Evolutionary conservation across 2,888 invertebrate genomes (phyloP), one percentile per base, ranked within the genome.

Genomic region (Drosophila dives): DNA sequence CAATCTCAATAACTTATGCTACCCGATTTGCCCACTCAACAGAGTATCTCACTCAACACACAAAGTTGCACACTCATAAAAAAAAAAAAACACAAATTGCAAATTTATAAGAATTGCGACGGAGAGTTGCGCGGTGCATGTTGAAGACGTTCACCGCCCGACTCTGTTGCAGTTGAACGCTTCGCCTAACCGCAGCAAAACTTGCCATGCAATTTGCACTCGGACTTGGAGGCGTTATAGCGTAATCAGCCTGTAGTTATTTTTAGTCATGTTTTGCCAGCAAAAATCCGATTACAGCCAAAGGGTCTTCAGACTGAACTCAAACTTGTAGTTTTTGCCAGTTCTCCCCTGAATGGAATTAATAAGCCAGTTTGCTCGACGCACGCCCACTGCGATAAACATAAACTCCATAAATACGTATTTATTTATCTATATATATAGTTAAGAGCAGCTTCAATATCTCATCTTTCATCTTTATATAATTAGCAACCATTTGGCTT

Each of bases 201-300:
- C 36, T 48, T 32, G 17, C 42, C 23, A 20, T 64, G 53, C 54
- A 40, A 66, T 64, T 65, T 77, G 74, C 64, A 77, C 68, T 67
- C 64, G 38, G 33, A 48, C 45, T 66, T 49, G 53, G 45, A 84
- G 82, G 86, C 82, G 86, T 82, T 66, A 64, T 56, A 72, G 77
- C 79, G 65, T 74, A 85, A 84, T 80, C 78, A 82, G 69, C 66
- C 81, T 71, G 60, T 49, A 61, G 73, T 53, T 64, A 73, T 77
- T 73, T 77, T 73, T 62, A 68, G 67, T 61, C 51, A 12, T 50
- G 20, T 68, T 51, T 64, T 15, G 33, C 36, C 48, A 51, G 48
- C 38, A n/a, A 62, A 26, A 34, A 49, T 73, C 61, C 49, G 74
- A 56, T 70, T 65, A 60, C 62, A 42, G 20, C 15, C 29, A 20